These are phyloP conservation scores for Athrips mouffetella DNA, from an alignment of 2,888 invertebrate species.

Conservation along the genomic window DNA sequence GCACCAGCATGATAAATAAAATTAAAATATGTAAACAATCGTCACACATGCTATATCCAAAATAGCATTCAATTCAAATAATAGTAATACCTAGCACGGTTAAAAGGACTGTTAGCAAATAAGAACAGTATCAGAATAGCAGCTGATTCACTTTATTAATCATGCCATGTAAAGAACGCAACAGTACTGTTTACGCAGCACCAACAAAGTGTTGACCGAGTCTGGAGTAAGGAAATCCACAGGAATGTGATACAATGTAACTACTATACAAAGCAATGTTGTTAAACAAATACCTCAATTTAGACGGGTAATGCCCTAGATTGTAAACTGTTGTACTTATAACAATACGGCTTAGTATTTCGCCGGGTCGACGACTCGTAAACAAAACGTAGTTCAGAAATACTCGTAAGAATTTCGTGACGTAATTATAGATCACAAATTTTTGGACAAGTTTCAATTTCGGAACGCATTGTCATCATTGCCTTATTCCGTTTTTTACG, in stretches of 20 bases:
- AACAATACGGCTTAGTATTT: constrained; percentile 66
- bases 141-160: background rate
- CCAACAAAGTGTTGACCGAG: constrained; percentile 2
- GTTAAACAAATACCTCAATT: constrained; percentile 63
- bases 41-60: too few species aligned
- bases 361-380: constrained; percentile 64
- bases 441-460: constrained; percentile 3
- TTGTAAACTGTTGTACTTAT: constrained; percentile 59
- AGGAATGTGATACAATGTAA: constrained; percentile 57
- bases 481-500: too few species aligned
- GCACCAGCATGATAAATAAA: too few species aligned
- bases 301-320: constrained; percentile 69
- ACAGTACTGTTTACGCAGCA: background rate
- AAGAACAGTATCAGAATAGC: too few species aligned
- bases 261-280: constrained; percentile 57
- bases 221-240: constrained; percentile 34
- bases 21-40: too few species aligned
- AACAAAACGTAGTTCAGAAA: constrained; percentile 47
- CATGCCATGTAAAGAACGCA: background rate
- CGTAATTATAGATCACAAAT: constrained; percentile 15
- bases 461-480: background rate
- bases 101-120: too few species aligned
- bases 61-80: too few species aligned
- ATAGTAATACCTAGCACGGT: too few species aligned
- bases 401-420: constrained; percentile 9